Conservation (phyloP, 2,113 vertebrate genomes). For the Galbula dea region DNA sequence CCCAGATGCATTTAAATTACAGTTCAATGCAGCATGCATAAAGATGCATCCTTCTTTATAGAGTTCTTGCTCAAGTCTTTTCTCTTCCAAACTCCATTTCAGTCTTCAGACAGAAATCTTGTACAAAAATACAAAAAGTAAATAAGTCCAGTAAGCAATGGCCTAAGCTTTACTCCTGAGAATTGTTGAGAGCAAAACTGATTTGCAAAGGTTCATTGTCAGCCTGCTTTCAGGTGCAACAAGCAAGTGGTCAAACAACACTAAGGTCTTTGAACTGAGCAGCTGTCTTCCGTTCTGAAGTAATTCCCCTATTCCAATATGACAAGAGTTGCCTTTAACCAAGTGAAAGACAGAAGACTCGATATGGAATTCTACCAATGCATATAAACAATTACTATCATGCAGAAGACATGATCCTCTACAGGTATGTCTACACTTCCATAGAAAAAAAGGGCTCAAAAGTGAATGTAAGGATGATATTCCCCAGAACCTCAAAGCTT, state of each 20-base stretch:
- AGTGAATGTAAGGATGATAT: background rate
- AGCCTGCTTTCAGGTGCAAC: background rate
- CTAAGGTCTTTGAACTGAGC: background rate
- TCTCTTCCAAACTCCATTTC: background rate
- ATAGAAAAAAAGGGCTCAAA: background rate
- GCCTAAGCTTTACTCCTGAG: background rate
- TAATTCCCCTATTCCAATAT: background rate
- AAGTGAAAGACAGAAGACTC: background rate
- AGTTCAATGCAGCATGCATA: background rate
- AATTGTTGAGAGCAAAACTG: background rate
- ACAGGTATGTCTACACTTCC: background rate
- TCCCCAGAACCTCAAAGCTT: background rate
- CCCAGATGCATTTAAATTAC: background rate
- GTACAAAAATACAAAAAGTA: background rate
- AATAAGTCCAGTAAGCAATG: background rate
- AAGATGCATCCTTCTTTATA: background rate
- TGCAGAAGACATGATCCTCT: background rate
- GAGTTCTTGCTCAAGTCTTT: background rate
- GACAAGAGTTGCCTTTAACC: background rate
- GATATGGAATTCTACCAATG: background rate
- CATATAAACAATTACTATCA: background rate
- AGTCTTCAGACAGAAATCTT: background rate
- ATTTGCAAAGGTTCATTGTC: background rate
- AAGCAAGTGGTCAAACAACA: background rate
- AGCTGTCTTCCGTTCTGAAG: background rate